phyloP scores from a whole-genome alignment of 2,888 invertebrate genomes.

The Darwinula stevensoni region DNA sequence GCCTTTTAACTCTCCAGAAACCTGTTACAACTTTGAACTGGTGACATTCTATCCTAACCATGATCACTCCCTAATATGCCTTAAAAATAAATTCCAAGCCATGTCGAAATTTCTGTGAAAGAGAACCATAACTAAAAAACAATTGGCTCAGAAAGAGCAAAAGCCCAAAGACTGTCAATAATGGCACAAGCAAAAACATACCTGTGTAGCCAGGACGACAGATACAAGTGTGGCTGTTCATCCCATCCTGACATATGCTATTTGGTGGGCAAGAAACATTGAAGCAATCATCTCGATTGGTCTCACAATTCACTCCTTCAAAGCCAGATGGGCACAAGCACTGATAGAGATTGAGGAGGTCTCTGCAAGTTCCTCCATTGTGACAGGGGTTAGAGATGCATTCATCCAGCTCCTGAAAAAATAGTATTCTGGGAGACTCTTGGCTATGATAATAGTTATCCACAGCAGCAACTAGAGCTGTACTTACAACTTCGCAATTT shows the following conservation, averaged over 20 bases:
- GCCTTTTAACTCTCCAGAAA: too few species aligned
- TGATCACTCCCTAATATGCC: too few species aligned
- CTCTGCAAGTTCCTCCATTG: constrained; percentile 57
- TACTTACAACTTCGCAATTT: constrained; percentile 9
- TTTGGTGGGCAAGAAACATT: constrained; percentile 15
- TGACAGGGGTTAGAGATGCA: constrained; percentile 12
- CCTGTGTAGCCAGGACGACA: constrained; percentile 45
- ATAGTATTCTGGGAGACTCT: too few species aligned
- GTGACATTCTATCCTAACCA: too few species aligned
- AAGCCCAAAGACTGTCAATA: too few species aligned
- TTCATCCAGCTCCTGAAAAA: constrained; percentile 13
- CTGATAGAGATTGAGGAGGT: constrained; percentile 56
- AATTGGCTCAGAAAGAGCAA: too few species aligned
- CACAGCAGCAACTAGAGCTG: constrained; percentile 10
- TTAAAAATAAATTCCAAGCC: too few species aligned
- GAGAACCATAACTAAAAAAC: too few species aligned
- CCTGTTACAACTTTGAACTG: too few species aligned
- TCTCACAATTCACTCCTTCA: constrained; percentile 12
- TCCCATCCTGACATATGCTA: constrained; percentile 25
- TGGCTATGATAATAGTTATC: constrained; percentile 12
- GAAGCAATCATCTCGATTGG: constrained; percentile 12
- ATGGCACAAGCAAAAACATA: constrained; percentile 54
- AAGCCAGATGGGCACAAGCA: constrained; percentile 22
- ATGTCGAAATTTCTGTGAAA: too few species aligned
- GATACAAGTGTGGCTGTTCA: constrained; percentile 47